These are phyloP conservation scores for Gnathonemus longibarbis DNA, from an alignment of 2,113 vertebrate genomes.

Conservation along the genomic window DNA sequence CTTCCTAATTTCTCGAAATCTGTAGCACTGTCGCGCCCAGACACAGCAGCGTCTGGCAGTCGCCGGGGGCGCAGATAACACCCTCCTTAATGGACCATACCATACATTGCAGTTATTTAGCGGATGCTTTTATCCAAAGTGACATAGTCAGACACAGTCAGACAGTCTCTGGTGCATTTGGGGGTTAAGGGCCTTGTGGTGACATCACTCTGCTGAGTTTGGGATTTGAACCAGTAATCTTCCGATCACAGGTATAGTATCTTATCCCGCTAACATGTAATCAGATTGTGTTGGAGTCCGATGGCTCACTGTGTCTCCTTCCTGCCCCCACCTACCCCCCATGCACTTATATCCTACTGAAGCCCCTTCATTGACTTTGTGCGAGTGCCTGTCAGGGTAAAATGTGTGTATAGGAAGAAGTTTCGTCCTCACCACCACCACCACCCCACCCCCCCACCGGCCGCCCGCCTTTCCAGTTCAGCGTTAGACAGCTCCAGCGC, in stretches of 20 bases:
- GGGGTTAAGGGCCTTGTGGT: background rate
- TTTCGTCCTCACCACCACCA: background rate
- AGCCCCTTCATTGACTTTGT: slow-evolving; percentile 1
- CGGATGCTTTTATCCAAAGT: background rate
- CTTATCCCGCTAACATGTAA: background rate
- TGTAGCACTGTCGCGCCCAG: background rate
- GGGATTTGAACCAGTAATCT: background rate
- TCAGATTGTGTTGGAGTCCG: background rate
- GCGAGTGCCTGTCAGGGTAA: slow-evolving; percentile 1
- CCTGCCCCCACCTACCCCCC: background rate
- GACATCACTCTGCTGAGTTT: background rate
- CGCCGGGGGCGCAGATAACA: background rate
- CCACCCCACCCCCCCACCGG: too few relatives aligned
- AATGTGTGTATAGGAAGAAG: background rate
- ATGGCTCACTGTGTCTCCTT: background rate
- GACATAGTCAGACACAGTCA: background rate
- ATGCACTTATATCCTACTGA: background rate
- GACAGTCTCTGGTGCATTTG: background rate
- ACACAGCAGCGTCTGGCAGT: background rate
- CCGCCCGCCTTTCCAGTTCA: background rate
- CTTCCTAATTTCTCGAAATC: background rate
- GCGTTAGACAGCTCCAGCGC: slow-evolving; percentile 11
- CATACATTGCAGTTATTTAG: background rate
- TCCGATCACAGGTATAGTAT: background rate
- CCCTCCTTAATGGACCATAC: background rate